phyloP scores from a whole-genome alignment of 2,888 invertebrate genomes.

The Portevinia maculata region DNA sequence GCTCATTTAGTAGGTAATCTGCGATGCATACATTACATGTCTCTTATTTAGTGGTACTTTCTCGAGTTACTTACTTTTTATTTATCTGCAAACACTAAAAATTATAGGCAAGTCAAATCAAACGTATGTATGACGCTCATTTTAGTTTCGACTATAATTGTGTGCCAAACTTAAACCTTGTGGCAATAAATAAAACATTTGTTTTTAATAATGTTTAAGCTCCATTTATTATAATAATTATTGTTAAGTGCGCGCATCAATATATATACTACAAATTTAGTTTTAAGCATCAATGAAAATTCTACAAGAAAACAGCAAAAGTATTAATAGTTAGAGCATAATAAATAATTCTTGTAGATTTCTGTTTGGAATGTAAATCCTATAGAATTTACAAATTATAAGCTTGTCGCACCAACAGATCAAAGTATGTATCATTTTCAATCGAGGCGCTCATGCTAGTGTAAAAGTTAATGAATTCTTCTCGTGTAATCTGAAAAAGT shows the following conservation, averaged over 20 bases:
- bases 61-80: too few relatives aligned
- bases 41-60: too few relatives aligned
- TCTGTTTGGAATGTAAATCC: not conserved
- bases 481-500: constrained; percentile 90
- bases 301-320: not conserved
- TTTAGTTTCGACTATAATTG: too few relatives aligned
- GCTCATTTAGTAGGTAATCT: too few relatives aligned
- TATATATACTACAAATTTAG: not conserved
- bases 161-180: too few relatives aligned
- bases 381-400: constrained; percentile 85
- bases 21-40: too few relatives aligned
- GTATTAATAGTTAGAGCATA: constrained; percentile 30
- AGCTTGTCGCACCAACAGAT: constrained; percentile 96
- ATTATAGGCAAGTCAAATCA: too few relatives aligned
- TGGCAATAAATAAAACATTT: too few relatives aligned
- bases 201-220: too few relatives aligned
- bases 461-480: constrained; percentile 97
- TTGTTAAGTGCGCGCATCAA: not conserved
- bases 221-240: not conserved
- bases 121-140: too few relatives aligned
- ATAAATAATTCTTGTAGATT: not conserved
- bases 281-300: not conserved
- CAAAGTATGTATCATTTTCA: constrained; percentile 96
- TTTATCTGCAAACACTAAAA: too few relatives aligned
- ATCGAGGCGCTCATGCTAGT: constrained; percentile 96